phyloP scores from a whole-genome alignment of 2,888 invertebrate genomes.

The Melolontha melolontha region DNA sequence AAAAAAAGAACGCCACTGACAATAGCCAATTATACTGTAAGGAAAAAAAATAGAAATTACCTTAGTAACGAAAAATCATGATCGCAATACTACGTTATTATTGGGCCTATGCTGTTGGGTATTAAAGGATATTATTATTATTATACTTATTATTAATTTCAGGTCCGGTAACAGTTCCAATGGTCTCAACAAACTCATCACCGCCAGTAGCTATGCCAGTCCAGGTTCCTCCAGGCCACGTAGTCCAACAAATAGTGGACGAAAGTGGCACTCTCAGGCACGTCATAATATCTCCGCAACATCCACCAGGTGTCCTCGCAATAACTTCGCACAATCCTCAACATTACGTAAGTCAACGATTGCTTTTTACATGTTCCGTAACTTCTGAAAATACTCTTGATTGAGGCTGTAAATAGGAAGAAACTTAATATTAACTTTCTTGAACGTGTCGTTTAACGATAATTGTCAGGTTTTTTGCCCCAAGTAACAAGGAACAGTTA shows the following conservation, averaged over 20 bases:
- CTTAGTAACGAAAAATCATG: no score
- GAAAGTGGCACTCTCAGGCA: conserved; percentile 90
- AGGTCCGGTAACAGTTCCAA: conserved; percentile 88
- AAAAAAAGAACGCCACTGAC: no score
- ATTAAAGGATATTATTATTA: no score
- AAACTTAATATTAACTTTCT: conserved; percentile 4
- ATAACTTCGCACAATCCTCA: conserved; percentile 71
- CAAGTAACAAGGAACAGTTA: neutral
- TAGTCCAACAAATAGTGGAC: conserved; percentile 92
- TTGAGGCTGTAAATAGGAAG: neutral
- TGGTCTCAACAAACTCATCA: conserved; percentile 84
- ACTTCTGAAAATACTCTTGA: no score
- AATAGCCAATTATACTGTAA: no score
- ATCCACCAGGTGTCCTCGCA: conserved; percentile 67
- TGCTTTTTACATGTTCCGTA: neutral
- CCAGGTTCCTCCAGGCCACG: conserved; percentile 91
- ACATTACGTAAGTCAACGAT: conserved; percentile 74
- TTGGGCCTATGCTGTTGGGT: no score
- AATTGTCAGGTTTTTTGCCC: no score
- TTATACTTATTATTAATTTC: conserved; percentile 58
- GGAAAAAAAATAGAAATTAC: no score
- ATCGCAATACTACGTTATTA: no score
- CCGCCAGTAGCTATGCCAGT: conserved; percentile 88
- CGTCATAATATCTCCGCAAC: conserved; percentile 87
- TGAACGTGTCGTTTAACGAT: no score